Evolutionary conservation across 92 coral and sea anemone genomes (phyloP), one percentile per base, ranked within the genome.

Genomic region (Epizoanthus rinbou): DNA sequence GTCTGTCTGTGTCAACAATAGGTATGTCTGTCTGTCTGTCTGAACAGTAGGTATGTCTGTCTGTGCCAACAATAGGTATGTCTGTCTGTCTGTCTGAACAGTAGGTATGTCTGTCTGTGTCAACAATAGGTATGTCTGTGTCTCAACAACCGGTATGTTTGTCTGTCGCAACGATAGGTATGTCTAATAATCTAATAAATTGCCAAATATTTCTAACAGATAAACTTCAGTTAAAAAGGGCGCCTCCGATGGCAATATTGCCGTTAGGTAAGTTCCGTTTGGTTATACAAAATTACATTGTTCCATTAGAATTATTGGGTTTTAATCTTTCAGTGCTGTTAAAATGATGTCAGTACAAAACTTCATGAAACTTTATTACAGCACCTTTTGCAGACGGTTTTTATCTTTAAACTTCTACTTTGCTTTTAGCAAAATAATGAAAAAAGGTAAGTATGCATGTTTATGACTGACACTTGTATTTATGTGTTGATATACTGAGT

Each of bases 191-290:
- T 50, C 54, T 50, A 50, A 50, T 50, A 50, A 50, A 50, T 50
- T 50, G 54, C 54, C 14, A 10, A 50, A 9, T 50, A 50, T 50
- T 50, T 50, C 57, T 73, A 1, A 50, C 82, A 96, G 99, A 96
- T 86, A 90, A 90, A 85, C 93, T 96, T 37, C 98, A 95, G 87
- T 74, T 96, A 64, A 94, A 91, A 85, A 83, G 70, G 81, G 94
- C 94, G 60, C 99, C 99, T 19, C 99, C 99, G 5, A 98, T 96
- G 67, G 99, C 99, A 31, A 86, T 96, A 56, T 82, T 96, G 58
- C 99, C 99, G 0, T 85, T 96, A 18, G 98, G 98, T 93, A 74
- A 80, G 95, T 81, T 8, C 21, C 21, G 16, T 79, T 25, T 13
- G 8, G 21, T 33, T 6, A 6, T 45, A 41, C 21, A 28, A 14